phyloP scores from a whole-genome alignment of 2,113 vertebrate genomes.

The Rhineura floridana region DNA sequence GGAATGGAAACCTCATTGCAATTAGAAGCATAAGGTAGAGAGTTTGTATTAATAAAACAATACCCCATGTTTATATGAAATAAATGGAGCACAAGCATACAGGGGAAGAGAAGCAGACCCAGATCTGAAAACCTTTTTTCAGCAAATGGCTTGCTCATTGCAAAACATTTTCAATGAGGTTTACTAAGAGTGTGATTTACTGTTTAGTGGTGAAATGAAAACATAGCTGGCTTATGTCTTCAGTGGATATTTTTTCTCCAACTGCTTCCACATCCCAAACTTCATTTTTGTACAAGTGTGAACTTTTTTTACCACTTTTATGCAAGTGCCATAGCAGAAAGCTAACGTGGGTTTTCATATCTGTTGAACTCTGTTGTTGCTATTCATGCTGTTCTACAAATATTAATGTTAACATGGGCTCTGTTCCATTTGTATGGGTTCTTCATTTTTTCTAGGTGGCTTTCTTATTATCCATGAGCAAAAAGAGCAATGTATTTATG shows the following conservation, averaged over 20 bases:
- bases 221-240: neutral
- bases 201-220: constrained; percentile 1
- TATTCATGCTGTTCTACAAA: constrained; percentile 19
- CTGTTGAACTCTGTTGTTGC: neutral
- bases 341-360: neutral
- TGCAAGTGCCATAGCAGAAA: neutral
- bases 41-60: constrained; percentile 45
- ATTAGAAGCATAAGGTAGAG: constrained; percentile 40
- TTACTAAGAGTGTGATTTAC: neutral
- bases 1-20: constrained; percentile 22
- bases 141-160: constrained; percentile 6
- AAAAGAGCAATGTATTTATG: constrained; percentile 79
- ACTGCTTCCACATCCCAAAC: neutral
- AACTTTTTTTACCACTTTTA: neutral
- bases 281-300: neutral
- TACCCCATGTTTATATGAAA: constrained; percentile 17
- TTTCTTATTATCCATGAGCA: constrained; percentile 85
- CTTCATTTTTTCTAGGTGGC: constrained; percentile 79
- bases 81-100: neutral
- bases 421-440: constrained; percentile 48
- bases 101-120: neutral
- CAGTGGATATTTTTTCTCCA: neutral
- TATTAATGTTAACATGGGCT: neutral
- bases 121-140: constrained; percentile 6
- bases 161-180: constrained; percentile 9